Base-by-base conservation (phyloP, 2,888 invertebrate genomes). In the Sphaeridia pumilis region DNA sequence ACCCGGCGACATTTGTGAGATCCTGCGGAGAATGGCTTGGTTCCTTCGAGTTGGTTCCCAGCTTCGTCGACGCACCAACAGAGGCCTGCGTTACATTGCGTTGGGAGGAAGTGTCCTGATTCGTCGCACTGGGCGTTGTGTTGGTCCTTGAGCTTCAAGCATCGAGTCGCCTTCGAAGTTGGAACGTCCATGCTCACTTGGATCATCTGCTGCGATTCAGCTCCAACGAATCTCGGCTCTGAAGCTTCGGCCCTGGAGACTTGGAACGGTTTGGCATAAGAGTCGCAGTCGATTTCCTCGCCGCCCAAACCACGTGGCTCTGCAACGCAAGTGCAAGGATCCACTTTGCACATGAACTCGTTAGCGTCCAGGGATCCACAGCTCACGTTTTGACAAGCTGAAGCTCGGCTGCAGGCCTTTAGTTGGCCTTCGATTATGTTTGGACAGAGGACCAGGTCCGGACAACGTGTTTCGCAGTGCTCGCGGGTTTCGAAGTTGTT, bases 41-140 rank as follows among this genome's bases (percentile, higher is more conserved):
- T 57, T 25, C 59, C 57, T 49, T 59, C 59, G 2, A 83, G 66
- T 66, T 82, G 82, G 67, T 82, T 82, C 26, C 83, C 83, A 1
- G 86, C 86, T 55, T 86, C 86, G 69, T 88, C 87, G 2, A 87
- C 87, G 69, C 88, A 88, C 87, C 87, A 87, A 69, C 87, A 87
- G n/a, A 72, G 70, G n/a, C 51, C 56, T n/a, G 26, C 17, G 14
- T 49, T 46, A 45, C 57, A 87, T 66, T 87, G 87, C 0, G 79
- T 81, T 1, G 87, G 80, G 2, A 79, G 72, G 70, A 87, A 87
- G 10, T 52, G 42, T 20, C 57, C 57, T 34, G 21, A 17, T 14
- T 49, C 55, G 27, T 58, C 57, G 28, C 57, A 58, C 22, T 52
- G 52, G 28, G 46, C 52, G 31, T 46, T 28, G 22, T 45, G 46